A percentile compares a stretch with the other conserved stretches of the same genome.
Evolutionary conservation across 2,888 invertebrate species (phyloP).

Genomic region (Mythimna loreyi): DNA sequence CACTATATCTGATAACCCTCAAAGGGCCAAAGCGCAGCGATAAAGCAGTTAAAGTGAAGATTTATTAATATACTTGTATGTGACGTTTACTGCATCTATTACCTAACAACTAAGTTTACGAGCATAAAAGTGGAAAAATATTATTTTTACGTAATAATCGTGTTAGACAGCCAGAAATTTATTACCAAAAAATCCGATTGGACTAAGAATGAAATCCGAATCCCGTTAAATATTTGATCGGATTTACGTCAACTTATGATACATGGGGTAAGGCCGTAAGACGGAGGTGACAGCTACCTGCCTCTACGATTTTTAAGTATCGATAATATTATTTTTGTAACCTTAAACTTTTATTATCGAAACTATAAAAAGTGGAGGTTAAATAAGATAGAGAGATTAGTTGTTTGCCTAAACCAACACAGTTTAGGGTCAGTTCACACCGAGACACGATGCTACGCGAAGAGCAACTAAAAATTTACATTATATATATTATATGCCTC

Average conservation of each 20-base stretch:
- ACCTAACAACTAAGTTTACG: constrained; percentile 65
- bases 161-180: constrained; percentile 79
- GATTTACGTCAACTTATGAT: constrained; percentile 87
- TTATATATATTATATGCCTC: too few species aligned
- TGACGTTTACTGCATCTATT: constrained; percentile 66
- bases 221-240: constrained; percentile 88
- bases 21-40: constrained; percentile 54
- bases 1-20: constrained; percentile 41
- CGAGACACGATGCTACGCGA: too few species aligned
- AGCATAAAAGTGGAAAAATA: constrained; percentile 69
- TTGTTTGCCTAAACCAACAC: constrained; percentile 29
- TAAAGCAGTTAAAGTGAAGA: constrained; percentile 60
- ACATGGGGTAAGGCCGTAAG: constrained; percentile 71
- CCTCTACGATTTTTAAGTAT: constrained; percentile 41
- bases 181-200: constrained; percentile 76
- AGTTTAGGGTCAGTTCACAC: background rate
- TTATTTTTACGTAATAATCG: constrained; percentile 79
- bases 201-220: constrained; percentile 75
- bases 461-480: too few species aligned
- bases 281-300: constrained; percentile 65
- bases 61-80: constrained; percentile 59
- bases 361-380: constrained; percentile 24
- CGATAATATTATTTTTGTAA: constrained; percentile 42
- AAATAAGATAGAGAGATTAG: constrained; percentile 13
- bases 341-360: constrained; percentile 34